A percentile compares a stretch with the other conserved stretches of the same genome.
phyloP scores from a whole-genome alignment of 2,888 invertebrate genomes.

The Tetranychus piercei region DNA sequence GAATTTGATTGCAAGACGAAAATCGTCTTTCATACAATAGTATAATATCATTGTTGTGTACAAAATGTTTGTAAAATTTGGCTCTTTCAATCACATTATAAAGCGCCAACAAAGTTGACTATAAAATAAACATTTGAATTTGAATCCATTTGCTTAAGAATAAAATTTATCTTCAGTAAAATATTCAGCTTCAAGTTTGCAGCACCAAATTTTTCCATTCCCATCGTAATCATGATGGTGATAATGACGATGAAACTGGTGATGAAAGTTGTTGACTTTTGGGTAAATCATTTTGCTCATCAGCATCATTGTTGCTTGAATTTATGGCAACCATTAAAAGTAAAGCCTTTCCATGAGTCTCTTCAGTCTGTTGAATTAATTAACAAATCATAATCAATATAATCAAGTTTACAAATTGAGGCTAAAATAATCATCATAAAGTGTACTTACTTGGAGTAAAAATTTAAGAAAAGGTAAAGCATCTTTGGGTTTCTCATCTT shows the following conservation, averaged over 20 bases:
- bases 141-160: too few relatives aligned
- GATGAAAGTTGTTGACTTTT: background rate
- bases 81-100: background rate
- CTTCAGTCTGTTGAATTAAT: background rate
- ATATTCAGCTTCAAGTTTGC: too few relatives aligned
- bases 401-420: background rate
- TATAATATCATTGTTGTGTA: too few relatives aligned
- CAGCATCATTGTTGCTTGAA: background rate
- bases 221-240: too few relatives aligned
- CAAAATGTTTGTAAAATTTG: too few relatives aligned
- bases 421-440: background rate
- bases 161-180: too few relatives aligned
- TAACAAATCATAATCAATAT: background rate
- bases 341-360: conserved; percentile 5
- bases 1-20: too few relatives aligned
- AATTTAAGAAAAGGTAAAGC: conserved; percentile 10
- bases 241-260: background rate
- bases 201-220: background rate
- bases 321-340: conserved; percentile 6
- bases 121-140: too few relatives aligned
- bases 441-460: background rate
- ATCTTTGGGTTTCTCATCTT: conserved; percentile 4
- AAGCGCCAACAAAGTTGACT: background rate
- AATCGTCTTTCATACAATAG: too few relatives aligned
- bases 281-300: background rate